Percentiles rank a stretch among this genome's conserved stretches.
Conservation (phyloP, 1,140 invertebrate species). For the Orussus abietinus region DNA sequence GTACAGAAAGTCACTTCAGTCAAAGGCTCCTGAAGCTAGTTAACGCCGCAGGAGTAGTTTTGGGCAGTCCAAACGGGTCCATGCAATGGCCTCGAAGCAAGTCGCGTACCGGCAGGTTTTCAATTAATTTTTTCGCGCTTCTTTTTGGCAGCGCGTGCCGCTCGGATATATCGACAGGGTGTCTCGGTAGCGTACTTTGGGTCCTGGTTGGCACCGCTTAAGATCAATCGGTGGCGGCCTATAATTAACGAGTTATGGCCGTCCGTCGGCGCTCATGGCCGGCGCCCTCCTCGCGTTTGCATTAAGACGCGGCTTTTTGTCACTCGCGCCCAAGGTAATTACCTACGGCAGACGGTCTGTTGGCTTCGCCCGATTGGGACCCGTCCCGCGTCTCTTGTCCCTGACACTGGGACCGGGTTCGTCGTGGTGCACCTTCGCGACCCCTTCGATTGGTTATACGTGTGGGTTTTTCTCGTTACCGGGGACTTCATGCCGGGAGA, state of each 20-base stretch:
- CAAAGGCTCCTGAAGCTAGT: too few relatives aligned
- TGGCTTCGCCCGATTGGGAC: conserved; percentile 19
- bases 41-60: too few relatives aligned
- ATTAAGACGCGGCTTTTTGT: conserved; percentile 52
- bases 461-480: conserved; percentile 41
- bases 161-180: conserved; percentile 39
- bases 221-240: conserved; percentile 52
- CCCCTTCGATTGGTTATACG: conserved; percentile 44
- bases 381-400: conserved; percentile 10
- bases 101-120: too few relatives aligned
- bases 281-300: conserved; percentile 37
- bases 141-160: conserved; percentile 37
- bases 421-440: background rate
- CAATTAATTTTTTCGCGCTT: conserved; percentile 43
- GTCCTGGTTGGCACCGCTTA: conserved; percentile 28
- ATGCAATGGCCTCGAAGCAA: too few relatives aligned
- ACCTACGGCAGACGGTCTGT: conserved; percentile 36
- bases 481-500: conserved; percentile 11
- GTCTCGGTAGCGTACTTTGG: conserved; percentile 23
- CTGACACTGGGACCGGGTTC: conserved; percentile 5
- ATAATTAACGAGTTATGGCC: conserved; percentile 53
- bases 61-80: too few relatives aligned
- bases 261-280: conserved; percentile 2
- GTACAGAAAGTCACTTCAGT: too few relatives aligned
- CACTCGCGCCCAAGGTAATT: conserved; percentile 45